Evolutionary conservation across 2,113 vertebrate genomes (phyloP).

Genomic region (Puma concolor): DNA sequence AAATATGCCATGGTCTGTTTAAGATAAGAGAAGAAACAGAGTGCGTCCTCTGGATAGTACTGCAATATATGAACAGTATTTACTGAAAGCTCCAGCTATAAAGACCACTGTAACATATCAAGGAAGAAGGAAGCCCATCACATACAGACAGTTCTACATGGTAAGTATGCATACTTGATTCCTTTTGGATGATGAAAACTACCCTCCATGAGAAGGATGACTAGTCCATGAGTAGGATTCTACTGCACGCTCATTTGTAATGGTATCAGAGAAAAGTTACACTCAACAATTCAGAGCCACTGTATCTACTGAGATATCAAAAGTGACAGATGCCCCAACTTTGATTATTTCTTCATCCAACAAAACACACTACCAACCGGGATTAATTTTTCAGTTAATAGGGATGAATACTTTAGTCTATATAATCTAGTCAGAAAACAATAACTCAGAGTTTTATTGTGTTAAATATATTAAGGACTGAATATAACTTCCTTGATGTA

Average conservation of each 20-base stretch:
- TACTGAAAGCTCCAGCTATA: not conserved
- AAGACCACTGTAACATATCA: not conserved
- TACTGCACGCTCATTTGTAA: not conserved
- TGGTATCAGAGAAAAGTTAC: not conserved
- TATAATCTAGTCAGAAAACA: not conserved
- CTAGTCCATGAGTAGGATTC: not conserved
- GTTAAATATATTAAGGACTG: not conserved
- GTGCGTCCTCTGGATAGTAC: not conserved
- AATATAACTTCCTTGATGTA: not conserved
- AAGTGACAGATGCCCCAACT: not conserved
- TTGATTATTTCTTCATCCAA: not conserved
- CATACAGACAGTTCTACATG: not conserved
- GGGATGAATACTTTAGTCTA: not conserved
- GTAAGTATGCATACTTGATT: not conserved
- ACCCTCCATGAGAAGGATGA: not conserved
- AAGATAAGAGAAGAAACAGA: not conserved
- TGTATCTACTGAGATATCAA: not conserved
- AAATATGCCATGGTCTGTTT: not conserved
- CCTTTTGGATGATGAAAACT: not conserved
- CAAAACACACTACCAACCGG: not conserved
- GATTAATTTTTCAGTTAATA: not conserved
- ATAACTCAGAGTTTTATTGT: not conserved
- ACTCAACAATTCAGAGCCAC: not conserved
- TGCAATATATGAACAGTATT: not conserved
- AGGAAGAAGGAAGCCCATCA: not conserved